These are phyloP conservation scores for Cervus canadensis DNA, from an alignment of 2,113 vertebrate genomes.

Conservation along the genomic window DNA sequence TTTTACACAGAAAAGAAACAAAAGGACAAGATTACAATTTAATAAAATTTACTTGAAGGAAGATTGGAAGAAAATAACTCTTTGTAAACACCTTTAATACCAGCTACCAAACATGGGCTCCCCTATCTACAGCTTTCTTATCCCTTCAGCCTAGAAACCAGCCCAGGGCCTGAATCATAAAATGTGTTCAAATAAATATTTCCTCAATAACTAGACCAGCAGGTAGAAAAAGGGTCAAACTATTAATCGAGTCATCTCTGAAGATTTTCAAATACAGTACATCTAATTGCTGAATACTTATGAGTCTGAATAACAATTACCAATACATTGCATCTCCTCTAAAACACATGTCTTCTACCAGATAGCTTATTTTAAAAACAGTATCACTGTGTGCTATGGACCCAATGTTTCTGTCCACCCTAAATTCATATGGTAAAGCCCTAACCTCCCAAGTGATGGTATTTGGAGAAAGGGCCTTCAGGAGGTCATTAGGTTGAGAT, in stretches of 20 bases:
- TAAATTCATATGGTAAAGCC: not conserved
- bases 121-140: not conserved
- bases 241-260: not conserved
- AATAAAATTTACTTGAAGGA: not conserved
- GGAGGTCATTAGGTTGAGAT: no score
- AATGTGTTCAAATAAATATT: not conserved
- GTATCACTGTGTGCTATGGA: not conserved
- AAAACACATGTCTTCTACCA: not conserved
- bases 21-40: not conserved
- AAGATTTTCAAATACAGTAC: not conserved
- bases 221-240: not conserved
- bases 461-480: not conserved
- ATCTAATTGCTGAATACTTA: not conserved
- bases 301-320: not conserved
- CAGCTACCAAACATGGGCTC: not conserved
- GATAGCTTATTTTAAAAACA: not conserved
- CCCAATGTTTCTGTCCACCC: not conserved
- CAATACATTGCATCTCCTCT: not conserved
- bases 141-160: not conserved
- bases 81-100: not conserved
- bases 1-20: not conserved
- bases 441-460: no score
- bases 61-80: not conserved
- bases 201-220: not conserved
- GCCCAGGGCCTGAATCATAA: not conserved